Evolutionary conservation across 2,797 vertebrate genomes (phyloP), one percentile per base, ranked within the genome.

Genomic region (Pelodytes ibericus): DNA sequence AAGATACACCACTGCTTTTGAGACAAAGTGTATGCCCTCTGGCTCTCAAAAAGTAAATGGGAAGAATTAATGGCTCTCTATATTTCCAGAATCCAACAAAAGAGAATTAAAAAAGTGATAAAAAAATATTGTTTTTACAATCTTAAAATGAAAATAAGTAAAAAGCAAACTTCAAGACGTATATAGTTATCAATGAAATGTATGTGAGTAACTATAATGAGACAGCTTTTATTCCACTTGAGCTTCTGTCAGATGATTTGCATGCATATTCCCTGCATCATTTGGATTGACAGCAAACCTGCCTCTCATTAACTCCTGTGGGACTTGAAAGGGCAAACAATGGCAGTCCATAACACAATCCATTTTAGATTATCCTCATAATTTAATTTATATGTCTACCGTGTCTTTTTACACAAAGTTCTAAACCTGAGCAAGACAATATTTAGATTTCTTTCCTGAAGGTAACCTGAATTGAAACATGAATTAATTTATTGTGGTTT

Each of bases 251-350:
- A 18, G 20, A 0, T 53, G 22, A 22, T 53, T 53, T 24, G 22
- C 22, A 20, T 53, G 49, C n/a, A 53, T 22, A n/a, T 20, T 53
- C n/a, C 6, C 6, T 53, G n/a, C 44, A 76, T 71, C 73, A 68
- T 57, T 33, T 26, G 66, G 61, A 44, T 29, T 63, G 58, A 60
- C 66, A 75, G 64, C 16, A 22, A n/a, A 44, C 30, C 57, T 27
- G 57, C 29, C 49, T 56, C 61, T 30, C 64, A 75, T 61, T 75
- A 68, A 68, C 41, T 16, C 41, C 41, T 44, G 1, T 44, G 41
- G 41, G 41, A 44, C 41, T 13, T 3, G 18, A 44, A 44, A 16
- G 41, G 41, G 41, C 41, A 6, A 44, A 44, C 13, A 10, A 16
- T 36, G 33, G 11, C 41, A 13, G 41, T 16, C 41, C 13, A 16